Percentiles rank a stretch among this genome's conserved stretches.
These are phyloP conservation scores for Boloria selene DNA, from an alignment of 2,888 invertebrate species.

Conservation along the genomic window DNA sequence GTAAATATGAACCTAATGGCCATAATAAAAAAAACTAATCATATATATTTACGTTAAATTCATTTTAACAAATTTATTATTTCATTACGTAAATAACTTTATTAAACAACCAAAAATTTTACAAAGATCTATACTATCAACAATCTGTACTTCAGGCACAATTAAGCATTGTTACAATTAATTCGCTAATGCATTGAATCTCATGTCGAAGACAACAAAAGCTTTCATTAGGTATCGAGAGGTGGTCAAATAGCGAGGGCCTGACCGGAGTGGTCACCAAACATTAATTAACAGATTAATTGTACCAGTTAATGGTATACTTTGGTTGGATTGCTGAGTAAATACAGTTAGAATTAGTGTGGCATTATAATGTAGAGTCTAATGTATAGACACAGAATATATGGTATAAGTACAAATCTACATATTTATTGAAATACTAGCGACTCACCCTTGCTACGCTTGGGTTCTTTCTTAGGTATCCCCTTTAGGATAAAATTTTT, in stretches of 20 bases:
- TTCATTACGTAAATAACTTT: too few relatives aligned
- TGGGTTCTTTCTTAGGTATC: too few relatives aligned
- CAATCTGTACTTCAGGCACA: background rate
- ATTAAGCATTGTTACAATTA: slow-evolving; percentile 17
- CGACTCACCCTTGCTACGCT: too few relatives aligned
- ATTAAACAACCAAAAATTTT: too few relatives aligned
- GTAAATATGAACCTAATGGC: too few relatives aligned
- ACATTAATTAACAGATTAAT: slow-evolving; percentile 79
- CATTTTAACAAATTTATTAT: too few relatives aligned
- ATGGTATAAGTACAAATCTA: too few relatives aligned
- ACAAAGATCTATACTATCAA: background rate
- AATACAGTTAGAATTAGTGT: slow-evolving; percentile 39
- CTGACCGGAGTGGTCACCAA: slow-evolving; percentile 69
- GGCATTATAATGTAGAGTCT: background rate
- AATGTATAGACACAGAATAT: background rate
- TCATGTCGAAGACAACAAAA: slow-evolving; percentile 41
- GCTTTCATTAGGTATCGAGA: slow-evolving; percentile 72
- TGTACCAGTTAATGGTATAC: slow-evolving; percentile 71
- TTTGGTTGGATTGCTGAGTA: slow-evolving; percentile 57
- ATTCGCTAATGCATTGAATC: slow-evolving; percentile 24
- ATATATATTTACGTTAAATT: too few relatives aligned
- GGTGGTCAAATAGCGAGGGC: slow-evolving; percentile 69
- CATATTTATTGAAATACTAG: too few relatives aligned
- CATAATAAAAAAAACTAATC: too few relatives aligned
- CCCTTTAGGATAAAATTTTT: too few relatives aligned